These are phyloP conservation scores for Erpobdella octoculata DNA, from an alignment of 2,888 invertebrate genomes.

Conservation along the genomic window DNA sequence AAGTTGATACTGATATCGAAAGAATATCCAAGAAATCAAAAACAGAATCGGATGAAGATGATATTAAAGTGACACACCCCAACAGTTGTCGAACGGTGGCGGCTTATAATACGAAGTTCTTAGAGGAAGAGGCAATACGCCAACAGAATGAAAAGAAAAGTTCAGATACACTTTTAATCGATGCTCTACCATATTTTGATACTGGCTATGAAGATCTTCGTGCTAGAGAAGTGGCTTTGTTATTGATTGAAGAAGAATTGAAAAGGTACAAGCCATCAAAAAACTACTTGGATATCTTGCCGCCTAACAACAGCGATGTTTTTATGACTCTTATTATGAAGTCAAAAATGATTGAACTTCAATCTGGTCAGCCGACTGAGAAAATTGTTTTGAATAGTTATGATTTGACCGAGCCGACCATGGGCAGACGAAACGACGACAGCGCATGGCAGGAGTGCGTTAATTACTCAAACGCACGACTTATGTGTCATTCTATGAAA, in stretches of 20 bases:
- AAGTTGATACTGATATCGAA: no score
- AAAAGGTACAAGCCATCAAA: constrained; percentile 90
- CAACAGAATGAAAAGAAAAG: no score
- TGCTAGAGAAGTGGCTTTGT: constrained; percentile 85
- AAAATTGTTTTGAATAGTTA: constrained; percentile 93
- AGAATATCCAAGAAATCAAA: no score
- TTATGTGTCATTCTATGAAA: constrained; percentile 62
- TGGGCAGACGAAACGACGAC: constrained; percentile 83
- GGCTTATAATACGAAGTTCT: no score
- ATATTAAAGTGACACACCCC: no score
- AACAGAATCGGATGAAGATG: no score
- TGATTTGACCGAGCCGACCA: constrained; percentile 84
- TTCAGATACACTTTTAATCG: constrained; percentile 68
- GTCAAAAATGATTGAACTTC: constrained; percentile 83
- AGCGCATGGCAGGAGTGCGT: constrained; percentile 88
- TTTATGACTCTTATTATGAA: constrained; percentile 87
- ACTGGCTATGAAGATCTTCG: constrained; percentile 96
- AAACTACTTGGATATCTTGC: constrained; percentile 84
- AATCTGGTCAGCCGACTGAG: constrained; percentile 85
- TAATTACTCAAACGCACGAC: constrained; percentile 71
- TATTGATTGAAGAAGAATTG: constrained; percentile 96
- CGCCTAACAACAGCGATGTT: constrained; percentile 67
- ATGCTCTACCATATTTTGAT: constrained; percentile 92
- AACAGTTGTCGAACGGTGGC: no score
- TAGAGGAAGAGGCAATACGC: no score